Evolutionary conservation across 2,113 vertebrate genomes (phyloP), one percentile per base, ranked within the genome.

Genomic region (Salminus brasiliensis): DNA sequence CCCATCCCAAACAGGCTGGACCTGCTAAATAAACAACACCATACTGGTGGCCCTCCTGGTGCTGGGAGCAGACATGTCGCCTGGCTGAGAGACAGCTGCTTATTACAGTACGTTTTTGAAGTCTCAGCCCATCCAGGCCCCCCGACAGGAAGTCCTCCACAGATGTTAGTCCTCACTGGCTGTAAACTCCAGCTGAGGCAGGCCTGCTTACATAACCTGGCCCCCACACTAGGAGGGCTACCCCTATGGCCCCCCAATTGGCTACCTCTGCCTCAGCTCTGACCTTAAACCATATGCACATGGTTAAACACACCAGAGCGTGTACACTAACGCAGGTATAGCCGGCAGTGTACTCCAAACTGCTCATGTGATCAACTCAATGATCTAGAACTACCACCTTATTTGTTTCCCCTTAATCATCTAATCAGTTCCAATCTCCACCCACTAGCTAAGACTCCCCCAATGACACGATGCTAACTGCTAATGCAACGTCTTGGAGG

Each of bases 141-240:
- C 10, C 59, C 39, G 41, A 52, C 79, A 85, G 86, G 77, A 86
- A 83, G 72, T 79, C 18, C 21, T 13, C 18, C 57, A 55, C 89
- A 89, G 86, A 88, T 90, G 87, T 88, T 84, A 13, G 12, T 60
- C 21, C 82, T 79, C 81, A 77, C 5, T 82, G 67, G 76, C 84
- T 81, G 62, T 76, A 87, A 81, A 85, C 60, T 57, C 82, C 81
- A 84, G 72, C 87, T 85, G 82, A 84, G 77, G 18, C 1, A 0
- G 78, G 81, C 85, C 84, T 89, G 82, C 69, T 89, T 89, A 65
- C 81, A 57, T 86, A 74, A 79, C 78, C 59, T 34, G 25, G 15
- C 43, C 76, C 59, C 32, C 5, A 74, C 63, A 16, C 39, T 72
- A 32, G 8, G 7, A 41, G 74, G 79, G 39, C 53, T 68, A 55